Base-by-base conservation (phyloP, 2,113 vertebrate genomes). In the Ameiurus melas region DNA sequence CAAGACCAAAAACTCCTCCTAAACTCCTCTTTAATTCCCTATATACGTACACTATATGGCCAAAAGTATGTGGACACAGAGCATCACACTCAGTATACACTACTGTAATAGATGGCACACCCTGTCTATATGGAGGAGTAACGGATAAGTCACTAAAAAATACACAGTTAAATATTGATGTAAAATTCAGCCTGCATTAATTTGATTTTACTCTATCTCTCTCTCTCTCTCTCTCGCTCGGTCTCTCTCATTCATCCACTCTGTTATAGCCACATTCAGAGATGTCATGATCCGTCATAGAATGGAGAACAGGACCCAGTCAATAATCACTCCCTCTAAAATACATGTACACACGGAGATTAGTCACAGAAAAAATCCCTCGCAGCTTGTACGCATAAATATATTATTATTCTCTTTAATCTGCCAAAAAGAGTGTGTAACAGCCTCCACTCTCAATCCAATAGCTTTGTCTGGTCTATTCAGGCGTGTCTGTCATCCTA, bases 341-440 rank as follows among this genome's bases (percentile, higher is more conserved):
- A 55, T 27, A 88, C 70, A 88, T 25, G 33, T 8, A 57, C 84
- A 83, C 84, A 82, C 77, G 47, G 57, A 60, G 47, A 87, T 88
- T 51, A 77, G 47, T 57, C 83, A 88, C 77, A 30, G 83, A 81
- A 84, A 71, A 51, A 36, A 70, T 84, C 62, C 25, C 70, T 47
- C 30, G 2, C 39, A 57, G 66, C 33, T 30, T 58, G 64, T 57
- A 39, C n/a, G 27, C 47, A 51, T 51, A 51, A 9, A 51, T 51
- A 51, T 51, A 51, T 51, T n/a, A 81, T 83, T 86, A 86, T 78
- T 85, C 89, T 53, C 84, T 78, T 75, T 78, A 82, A 83, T 87
- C 84, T 82, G 53, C 25, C 30, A 25, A 36, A 47, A 80, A 30
- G 53, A 87, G 58, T 14, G 57, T 62, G 58, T 82, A 86, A 86